Evolutionary conservation across 1,140 invertebrate genomes (phyloP).

Genomic region (Eumeta japonica): DNA sequence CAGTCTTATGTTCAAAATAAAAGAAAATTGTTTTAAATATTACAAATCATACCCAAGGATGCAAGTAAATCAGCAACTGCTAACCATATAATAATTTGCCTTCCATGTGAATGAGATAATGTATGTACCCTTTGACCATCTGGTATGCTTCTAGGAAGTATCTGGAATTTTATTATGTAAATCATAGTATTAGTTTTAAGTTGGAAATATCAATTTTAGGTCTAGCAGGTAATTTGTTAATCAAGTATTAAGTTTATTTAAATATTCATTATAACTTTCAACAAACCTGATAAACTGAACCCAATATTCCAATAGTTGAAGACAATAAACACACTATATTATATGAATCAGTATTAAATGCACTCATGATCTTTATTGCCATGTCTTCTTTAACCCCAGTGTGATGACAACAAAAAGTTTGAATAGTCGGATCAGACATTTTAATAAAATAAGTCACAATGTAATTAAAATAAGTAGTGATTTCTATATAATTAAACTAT

Average conservation of each 20-base stretch:
- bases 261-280: too few species aligned
- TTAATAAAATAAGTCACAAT: slow-evolving; percentile 9
- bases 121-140: slow-evolving; percentile 50
- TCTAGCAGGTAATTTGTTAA: too few species aligned
- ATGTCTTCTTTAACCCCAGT: slow-evolving; percentile 63
- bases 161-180: slow-evolving; percentile 28
- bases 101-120: slow-evolving; percentile 61
- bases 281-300: slow-evolving; percentile 72
- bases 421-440: slow-evolving; percentile 79
- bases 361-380: slow-evolving; percentile 63
- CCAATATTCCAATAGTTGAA: slow-evolving; percentile 69
- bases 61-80: slow-evolving; percentile 76
- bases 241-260: too few species aligned
- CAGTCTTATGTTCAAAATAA: not conserved
- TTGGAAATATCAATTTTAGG: too few species aligned
- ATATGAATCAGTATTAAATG: slow-evolving; percentile 70
- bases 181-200: too few species aligned
- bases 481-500: too few species aligned
- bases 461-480: too few species aligned
- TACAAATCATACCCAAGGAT: slow-evolving; percentile 61
- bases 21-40: slow-evolving; percentile 5
- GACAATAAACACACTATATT: slow-evolving; percentile 72
- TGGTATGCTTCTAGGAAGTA: slow-evolving; percentile 51
- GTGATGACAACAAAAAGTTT: slow-evolving; percentile 76
- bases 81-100: slow-evolving; percentile 74